These are phyloP conservation scores for Parasteatoda tepidariorum DNA, from an alignment of 1,140 invertebrate species.

Conservation along the genomic window DNA sequence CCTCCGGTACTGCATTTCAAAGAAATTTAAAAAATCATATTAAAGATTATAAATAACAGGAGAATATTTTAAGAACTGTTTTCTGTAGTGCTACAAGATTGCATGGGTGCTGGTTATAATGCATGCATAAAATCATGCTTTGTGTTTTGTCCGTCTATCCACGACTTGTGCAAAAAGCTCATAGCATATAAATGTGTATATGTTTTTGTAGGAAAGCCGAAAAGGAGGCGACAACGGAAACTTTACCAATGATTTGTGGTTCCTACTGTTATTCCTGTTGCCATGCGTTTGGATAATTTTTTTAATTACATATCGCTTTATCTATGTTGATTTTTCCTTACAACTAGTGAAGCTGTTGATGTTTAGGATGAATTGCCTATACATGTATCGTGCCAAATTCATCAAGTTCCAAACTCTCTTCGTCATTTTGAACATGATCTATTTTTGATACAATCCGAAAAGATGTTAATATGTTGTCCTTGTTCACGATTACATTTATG, in stretches of 20 bases:
- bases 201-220: conserved; percentile 32
- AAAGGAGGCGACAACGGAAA: conserved; percentile 30
- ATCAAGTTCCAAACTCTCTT: neutral
- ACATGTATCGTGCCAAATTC: conserved; percentile 29
- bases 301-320: neutral
- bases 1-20: too few species aligned
- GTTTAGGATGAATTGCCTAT: neutral
- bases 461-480: too few species aligned
- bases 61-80: too few species aligned
- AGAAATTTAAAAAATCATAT: too few species aligned
- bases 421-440: neutral
- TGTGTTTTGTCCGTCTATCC: too few species aligned
- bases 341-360: neutral
- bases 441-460: neutral
- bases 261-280: neutral
- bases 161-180: too few species aligned
- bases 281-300: neutral
- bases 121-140: too few species aligned
- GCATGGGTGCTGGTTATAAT: too few species aligned
- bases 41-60: too few species aligned
- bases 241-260: neutral
- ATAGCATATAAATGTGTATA: too few species aligned
- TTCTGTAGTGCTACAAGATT: too few species aligned
- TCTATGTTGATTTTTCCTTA: neutral
- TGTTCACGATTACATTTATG: too few species aligned